Percentiles rank a stretch among this genome's conserved stretches.
These are phyloP conservation scores for Anabacerthia variegaticeps DNA, from an alignment of 2,797 vertebrate genomes.

Conservation along the genomic window DNA sequence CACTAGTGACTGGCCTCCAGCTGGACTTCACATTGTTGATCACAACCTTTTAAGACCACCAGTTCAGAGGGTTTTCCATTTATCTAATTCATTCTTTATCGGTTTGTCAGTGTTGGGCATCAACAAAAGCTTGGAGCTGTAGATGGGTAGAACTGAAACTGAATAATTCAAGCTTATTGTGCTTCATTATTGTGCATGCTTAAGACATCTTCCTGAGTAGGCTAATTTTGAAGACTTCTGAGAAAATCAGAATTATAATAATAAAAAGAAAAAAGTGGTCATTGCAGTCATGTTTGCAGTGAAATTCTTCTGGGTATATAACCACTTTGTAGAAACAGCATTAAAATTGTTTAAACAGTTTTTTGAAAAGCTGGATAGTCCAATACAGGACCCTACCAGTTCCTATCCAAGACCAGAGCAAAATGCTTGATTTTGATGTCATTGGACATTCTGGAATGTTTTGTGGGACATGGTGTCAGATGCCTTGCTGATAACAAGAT, in stretches of 20 bases:
- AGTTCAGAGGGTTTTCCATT: background rate
- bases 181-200: background rate
- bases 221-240: background rate
- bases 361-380: background rate
- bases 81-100: background rate
- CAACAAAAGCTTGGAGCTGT: background rate
- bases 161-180: background rate
- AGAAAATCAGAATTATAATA: background rate
- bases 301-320: background rate
- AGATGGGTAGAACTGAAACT: background rate
- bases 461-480: background rate
- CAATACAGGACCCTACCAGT: accelerated
- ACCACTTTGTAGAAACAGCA: background rate
- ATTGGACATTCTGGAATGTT: background rate
- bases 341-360: background rate
- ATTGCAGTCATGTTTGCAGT: background rate
- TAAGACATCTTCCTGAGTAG: background rate
- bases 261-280: background rate
- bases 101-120: background rate
- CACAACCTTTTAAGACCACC: background rate
- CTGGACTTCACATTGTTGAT: background rate
- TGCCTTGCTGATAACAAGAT: background rate
- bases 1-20: background rate
- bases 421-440: background rate
- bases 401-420: background rate